Conservation (phyloP, 2,888 invertebrate genomes). For the Papilio protenor region DNA sequence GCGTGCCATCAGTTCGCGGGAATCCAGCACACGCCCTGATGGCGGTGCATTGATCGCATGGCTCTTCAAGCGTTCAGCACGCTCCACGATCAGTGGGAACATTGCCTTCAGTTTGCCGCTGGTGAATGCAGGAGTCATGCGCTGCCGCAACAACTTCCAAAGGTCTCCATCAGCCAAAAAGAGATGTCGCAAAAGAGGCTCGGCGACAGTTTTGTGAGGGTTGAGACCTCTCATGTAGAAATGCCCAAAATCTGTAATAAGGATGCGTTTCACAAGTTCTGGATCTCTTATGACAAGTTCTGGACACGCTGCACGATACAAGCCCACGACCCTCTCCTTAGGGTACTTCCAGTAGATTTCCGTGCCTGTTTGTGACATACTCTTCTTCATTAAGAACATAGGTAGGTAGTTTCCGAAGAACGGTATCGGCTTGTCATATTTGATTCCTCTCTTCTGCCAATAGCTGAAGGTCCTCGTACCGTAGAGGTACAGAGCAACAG, state of each 20-base stretch:
- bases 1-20: not conserved
- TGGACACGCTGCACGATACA: conserved; percentile 58
- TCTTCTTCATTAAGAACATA: conserved; percentile 47
- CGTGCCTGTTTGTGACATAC: conserved; percentile 56
- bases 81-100: no score
- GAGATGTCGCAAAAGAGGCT: conserved; percentile 65
- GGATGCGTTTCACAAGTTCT: conserved; percentile 60
- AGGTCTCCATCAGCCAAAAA: conserved; percentile 68
- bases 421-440: no score
- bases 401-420: not conserved
- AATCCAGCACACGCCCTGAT: not conserved
- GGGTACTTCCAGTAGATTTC: conserved; percentile 66
- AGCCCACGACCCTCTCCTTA: conserved; percentile 63
- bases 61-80: conserved; percentile 53
- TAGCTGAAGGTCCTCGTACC: conserved; percentile 60
- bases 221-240: conserved; percentile 64
- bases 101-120: conserved; percentile 49
- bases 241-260: conserved; percentile 62
- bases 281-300: conserved; percentile 67
- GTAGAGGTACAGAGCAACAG: conserved; percentile 58
- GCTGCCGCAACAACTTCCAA: conserved; percentile 67
- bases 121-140: conserved; percentile 67
- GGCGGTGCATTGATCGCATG: not conserved
- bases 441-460: conserved; percentile 42
- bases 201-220: conserved; percentile 54